Conservation (phyloP, 2,888 invertebrate genomes). For the Argyresthia goedartella region DNA sequence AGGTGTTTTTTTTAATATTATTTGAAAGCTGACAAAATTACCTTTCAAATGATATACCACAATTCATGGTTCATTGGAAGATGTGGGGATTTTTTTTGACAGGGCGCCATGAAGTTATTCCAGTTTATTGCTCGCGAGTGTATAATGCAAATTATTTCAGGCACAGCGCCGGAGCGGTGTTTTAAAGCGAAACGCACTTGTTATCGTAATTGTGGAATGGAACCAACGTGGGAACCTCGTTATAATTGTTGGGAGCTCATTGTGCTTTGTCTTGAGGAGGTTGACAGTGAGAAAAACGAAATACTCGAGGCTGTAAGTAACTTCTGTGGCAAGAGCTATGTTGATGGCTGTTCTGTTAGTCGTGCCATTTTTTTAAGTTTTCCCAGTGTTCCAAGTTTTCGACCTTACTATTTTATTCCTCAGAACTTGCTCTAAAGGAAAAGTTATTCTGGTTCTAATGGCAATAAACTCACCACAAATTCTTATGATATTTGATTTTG, state of each 20-base stretch:
- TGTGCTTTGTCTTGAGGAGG: slow-evolving; percentile 29
- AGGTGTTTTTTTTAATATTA: too few species aligned
- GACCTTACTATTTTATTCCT: too few species aligned
- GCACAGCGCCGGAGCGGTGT: slow-evolving; percentile 2
- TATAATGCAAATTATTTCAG: background rate
- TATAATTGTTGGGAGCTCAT: slow-evolving; percentile 40
- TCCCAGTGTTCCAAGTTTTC: background rate
- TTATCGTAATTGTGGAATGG: slow-evolving; percentile 34
- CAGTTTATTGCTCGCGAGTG: too few species aligned
- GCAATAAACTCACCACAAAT: too few species aligned
- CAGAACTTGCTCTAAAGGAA: too few species aligned
- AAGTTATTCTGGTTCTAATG: too few species aligned
- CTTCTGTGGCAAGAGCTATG: slow-evolving; percentile 7
- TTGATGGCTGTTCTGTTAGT: background rate
- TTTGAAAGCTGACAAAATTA: too few species aligned
- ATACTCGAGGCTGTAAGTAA: slow-evolving; percentile 24
- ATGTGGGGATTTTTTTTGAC: too few species aligned
- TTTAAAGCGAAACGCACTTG: slow-evolving; percentile 19
- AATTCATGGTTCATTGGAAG: too few species aligned
- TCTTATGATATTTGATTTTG: too few species aligned
- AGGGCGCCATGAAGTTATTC: too few species aligned
- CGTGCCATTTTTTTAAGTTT: slow-evolving; percentile 6
- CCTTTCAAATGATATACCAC: too few species aligned
- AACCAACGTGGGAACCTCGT: slow-evolving; percentile 29
- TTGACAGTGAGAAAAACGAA: slow-evolving; percentile 24